These are phyloP conservation scores for Orchesella cincta DNA, from an alignment of 1,140 invertebrate species.

Conservation along the genomic window DNA sequence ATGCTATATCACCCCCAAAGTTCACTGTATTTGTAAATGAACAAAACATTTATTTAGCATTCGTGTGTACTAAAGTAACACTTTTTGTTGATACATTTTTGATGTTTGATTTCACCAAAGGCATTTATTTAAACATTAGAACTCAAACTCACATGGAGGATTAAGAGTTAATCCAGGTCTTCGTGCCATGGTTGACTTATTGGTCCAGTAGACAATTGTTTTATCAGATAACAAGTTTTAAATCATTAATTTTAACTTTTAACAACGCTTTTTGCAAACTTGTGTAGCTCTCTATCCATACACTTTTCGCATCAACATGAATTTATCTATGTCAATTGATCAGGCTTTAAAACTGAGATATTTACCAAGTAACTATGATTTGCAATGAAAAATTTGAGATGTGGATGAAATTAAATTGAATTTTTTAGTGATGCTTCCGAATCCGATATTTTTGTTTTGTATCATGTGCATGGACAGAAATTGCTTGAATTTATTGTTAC, in stretches of 20 bases:
- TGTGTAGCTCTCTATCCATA: neutral
- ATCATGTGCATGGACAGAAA: neutral
- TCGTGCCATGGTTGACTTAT: neutral
- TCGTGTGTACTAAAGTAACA: neutral
- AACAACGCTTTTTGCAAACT: neutral
- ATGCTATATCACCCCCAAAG: neutral
- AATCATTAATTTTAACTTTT: neutral
- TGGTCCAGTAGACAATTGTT: neutral
- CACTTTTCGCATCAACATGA: neutral
- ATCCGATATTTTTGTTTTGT: no score
- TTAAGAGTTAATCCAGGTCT: slow-evolving; percentile 2
- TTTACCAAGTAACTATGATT: no score
- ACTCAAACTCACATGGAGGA: neutral
- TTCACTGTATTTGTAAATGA: neutral
- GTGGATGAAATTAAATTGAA: no score
- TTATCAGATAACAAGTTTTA: neutral
- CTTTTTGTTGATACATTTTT: neutral
- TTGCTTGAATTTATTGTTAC: neutral
- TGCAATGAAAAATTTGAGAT: no score
- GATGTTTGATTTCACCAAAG: neutral
- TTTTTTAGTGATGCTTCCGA: no score
- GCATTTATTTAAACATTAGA: neutral
- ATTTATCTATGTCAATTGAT: no score
- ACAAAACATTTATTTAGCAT: neutral
- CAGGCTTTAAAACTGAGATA: no score